Evolutionary conservation across 2,888 invertebrate genomes (phyloP), one percentile per base, ranked within the genome.

Genomic region (Platerodrilus igneus): DNA sequence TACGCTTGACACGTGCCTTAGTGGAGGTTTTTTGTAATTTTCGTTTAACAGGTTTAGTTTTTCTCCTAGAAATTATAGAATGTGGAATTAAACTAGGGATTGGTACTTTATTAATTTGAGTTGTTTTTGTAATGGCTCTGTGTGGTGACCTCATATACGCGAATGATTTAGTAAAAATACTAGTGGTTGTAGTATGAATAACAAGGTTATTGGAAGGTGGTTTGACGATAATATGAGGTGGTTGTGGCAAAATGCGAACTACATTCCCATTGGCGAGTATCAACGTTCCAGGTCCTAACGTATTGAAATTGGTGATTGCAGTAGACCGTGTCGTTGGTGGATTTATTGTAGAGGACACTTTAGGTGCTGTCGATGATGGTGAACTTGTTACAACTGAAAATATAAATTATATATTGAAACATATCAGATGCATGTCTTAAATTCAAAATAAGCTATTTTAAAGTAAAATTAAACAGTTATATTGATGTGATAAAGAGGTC

Each of bases 51-150:
- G 18, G 6, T 28, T 28, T 28, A 17, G 17, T 28, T 28, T 28
- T 28, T n/a, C 4, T 10, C n/a, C 2, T 4, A 11, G 15, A 27
- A 7, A 15, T 27, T 14, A n/a, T 27, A 15, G 14, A 64, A 16
- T 52, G 52, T 8, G 66, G 63, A 4, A 62, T 59, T 29, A 67
- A 51, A 1, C 68, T 65, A 3, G 69, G 67, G 35, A 70, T 69
- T 5, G 68, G 68, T 13, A 70, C 61, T 55, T 68, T 70, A 55
- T 67, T 69, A 4, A 64, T 58, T 47, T 66, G 68, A 3, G 66
- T 66, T 2, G 68, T 66, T 46, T 52, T 56, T 2, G 68, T 67
- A 10, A 61, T 33, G 31, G 57, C 61, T n/a, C 47, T 47, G 42
- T 59, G 58, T 4, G 48, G 45, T 25, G n/a, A n/a, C n/a, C 30